phyloP scores from a whole-genome alignment of 1,140 invertebrate species.

The Magallana angulata region DNA sequence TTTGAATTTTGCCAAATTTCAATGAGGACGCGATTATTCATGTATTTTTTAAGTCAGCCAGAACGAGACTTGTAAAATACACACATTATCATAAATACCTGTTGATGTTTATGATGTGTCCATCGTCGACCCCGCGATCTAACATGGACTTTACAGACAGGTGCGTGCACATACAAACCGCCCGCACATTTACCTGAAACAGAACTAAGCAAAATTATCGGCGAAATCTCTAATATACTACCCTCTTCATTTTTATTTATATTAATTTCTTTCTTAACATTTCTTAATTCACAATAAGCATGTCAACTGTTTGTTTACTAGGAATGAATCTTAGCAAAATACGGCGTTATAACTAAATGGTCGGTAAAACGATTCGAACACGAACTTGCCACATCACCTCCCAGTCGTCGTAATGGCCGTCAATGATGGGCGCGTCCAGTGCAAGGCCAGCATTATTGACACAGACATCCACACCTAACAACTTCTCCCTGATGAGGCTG shows the following conservation, averaged over 20 bases:
- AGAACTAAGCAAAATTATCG: neutral
- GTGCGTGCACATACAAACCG: constrained; percentile 84
- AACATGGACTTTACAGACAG: constrained; percentile 86
- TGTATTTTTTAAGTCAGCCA: neutral
- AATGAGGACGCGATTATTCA: too few species aligned
- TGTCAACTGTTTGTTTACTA: too few species aligned
- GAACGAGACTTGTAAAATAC: neutral
- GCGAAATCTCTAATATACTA: too few species aligned
- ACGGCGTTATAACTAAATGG: too few species aligned
- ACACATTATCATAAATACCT: constrained; percentile 54
- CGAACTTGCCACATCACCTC: constrained; percentile 81
- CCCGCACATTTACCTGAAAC: constrained; percentile 83
- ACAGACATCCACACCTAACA: constrained; percentile 85
- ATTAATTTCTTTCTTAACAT: too few species aligned
- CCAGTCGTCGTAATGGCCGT: constrained; percentile 79
- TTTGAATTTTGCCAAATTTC: too few species aligned
- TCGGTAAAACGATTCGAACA: neutral
- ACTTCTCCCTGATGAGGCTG: constrained; percentile 81
- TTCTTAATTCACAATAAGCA: too few species aligned
- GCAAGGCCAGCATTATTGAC: constrained; percentile 87
- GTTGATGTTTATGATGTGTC: constrained; percentile 87
- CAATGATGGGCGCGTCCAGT: constrained; percentile 77
- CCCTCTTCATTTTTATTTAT: too few species aligned
- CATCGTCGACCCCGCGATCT: constrained; percentile 82
- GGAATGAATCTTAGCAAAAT: too few species aligned